Evolutionary conservation across 2,797 vertebrate genomes (phyloP), one percentile per base, ranked within the genome.

Genomic region (Caiman crocodilus): DNA sequence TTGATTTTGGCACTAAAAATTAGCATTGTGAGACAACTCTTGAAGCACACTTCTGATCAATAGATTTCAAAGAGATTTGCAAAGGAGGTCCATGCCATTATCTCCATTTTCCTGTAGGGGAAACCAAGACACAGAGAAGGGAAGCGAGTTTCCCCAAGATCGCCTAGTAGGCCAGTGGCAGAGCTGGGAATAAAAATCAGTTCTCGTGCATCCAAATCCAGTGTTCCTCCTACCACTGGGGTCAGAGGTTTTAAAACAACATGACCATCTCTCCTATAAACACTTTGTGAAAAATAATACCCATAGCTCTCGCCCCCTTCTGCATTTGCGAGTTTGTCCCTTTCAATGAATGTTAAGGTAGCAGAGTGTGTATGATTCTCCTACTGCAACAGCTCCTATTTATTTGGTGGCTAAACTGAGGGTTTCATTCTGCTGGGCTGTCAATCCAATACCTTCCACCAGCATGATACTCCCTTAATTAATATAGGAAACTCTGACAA

Each of bases 401-500:
- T 69, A n/a, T 56, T 69, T 73, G 82, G 59, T 21, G 58, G 84
- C 25, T 60, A 75, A 85, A 50, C 56, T 61, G 78, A 85, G 63
- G 63, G 87, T 88, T 88, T 83, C 5, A n/a, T 80, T 75, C 75
- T n/a, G 28, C 30, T 61, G 35, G 32, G 63, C n/a, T 64, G 71
- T 85, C 89, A 80, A 7, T 92, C 87, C 32, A 75, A 9, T 35
- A 77, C 63, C 84, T 82, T 79, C 59, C 63, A 35, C 71, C 32
- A 67, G 76, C 71, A 75, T 88, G 64, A 13, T 50, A 28, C 80
- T 85, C 76, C 23, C 59, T 79, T 90, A 93, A 93, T 89, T 89
- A 75, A 90, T 87, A 58, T 50, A 83, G 81, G 83, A 88, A 75
- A 50, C 82, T 74, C 79, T 83, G 84, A 83, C 64, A 90, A 87